Conservation (phyloP, 2,113 vertebrate species). For the Sander vitreus region DNA sequence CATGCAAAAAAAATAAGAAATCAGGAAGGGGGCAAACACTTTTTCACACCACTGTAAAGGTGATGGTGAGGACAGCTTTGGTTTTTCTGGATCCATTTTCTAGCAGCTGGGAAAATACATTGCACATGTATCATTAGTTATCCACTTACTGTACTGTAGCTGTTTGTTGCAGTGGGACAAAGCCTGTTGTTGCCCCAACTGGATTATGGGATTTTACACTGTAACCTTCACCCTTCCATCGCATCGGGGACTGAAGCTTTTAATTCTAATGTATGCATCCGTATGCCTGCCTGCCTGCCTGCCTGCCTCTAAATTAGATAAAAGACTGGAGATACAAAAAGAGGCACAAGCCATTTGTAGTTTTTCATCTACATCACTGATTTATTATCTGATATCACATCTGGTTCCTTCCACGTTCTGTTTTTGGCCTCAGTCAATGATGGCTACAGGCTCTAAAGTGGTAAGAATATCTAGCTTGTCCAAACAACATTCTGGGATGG, state of each 20-base stretch:
- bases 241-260: neutral
- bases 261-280: constrained; percentile 2
- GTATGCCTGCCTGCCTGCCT: neutral
- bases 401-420: neutral
- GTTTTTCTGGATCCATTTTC: neutral
- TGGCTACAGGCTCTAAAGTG: too few species aligned
- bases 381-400: neutral
- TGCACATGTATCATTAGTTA: neutral
- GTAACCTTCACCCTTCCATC: constrained; percentile 25
- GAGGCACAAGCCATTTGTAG: neutral
- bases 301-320: neutral
- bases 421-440: too few species aligned
- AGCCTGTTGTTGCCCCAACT: constrained; percentile 13
- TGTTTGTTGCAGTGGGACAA: neutral
- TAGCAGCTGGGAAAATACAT: neutral
- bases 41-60: too few species aligned
- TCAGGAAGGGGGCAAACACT: too few species aligned
- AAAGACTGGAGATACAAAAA: neutral
- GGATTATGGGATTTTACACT: constrained; percentile 35
- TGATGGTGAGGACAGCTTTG: neutral
- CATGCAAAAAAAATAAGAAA: too few species aligned
- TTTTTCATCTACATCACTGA: constrained; percentile 4
- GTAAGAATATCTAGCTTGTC: too few species aligned
- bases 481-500: too few species aligned
- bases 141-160: neutral